These are phyloP conservation scores for Tiaroga cobitis DNA, from an alignment of 2,797 vertebrate genomes.

Conservation along the genomic window DNA sequence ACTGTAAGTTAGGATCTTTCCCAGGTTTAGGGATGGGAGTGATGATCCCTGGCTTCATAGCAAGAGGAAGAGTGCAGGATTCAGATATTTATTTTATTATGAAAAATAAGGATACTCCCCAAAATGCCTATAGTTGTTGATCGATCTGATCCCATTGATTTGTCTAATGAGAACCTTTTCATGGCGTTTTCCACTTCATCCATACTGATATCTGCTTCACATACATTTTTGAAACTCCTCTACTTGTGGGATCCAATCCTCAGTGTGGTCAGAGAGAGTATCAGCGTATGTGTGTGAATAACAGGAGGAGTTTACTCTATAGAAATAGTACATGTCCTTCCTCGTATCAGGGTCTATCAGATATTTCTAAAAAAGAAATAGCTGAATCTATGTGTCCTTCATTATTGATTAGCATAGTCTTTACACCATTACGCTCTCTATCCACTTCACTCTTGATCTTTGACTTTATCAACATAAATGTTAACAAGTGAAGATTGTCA, in stretches of 20 bases:
- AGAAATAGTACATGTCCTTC: background rate
- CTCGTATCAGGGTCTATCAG: background rate
- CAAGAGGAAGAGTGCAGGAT: background rate
- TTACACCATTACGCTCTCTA: background rate
- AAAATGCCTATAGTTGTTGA: background rate
- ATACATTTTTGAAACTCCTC: background rate
- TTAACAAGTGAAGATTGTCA: too few species aligned
- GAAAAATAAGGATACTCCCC: background rate
- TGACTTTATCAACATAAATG: too few species aligned
- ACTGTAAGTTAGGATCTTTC: constrained; percentile 7
- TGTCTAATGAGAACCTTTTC: background rate
- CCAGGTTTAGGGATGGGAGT: constrained; percentile 25
- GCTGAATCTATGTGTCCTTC: background rate
- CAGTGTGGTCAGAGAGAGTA: background rate
- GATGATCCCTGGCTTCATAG: background rate
- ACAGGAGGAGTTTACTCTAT: background rate
- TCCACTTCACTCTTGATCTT: too few species aligned
- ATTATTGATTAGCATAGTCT: background rate
- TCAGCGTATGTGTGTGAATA: background rate
- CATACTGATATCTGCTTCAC: background rate
- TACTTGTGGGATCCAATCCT: background rate
- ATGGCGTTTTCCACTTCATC: background rate
- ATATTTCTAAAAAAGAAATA: too few species aligned
- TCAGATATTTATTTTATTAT: too few species aligned
- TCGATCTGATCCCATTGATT: background rate